Conservation (phyloP, 1,140 invertebrate genomes). For the Orchestia grillus region DNA sequence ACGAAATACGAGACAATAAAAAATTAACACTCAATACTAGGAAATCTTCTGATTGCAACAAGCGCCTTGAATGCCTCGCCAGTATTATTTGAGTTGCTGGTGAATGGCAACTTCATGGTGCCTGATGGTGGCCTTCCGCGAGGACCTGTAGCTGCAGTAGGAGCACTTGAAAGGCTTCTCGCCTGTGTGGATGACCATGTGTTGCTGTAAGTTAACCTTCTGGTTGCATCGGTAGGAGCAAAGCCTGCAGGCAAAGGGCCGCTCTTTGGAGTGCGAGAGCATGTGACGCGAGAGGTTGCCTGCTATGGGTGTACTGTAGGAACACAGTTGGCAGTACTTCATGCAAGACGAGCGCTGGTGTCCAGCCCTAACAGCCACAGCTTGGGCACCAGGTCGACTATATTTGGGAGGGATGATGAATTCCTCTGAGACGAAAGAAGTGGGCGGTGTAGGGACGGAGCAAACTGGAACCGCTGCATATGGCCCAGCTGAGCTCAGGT, state of each 20-base stretch:
- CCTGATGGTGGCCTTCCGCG: background rate
- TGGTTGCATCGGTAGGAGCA: conserved; percentile 56
- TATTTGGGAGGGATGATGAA: background rate
- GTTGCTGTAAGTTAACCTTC: conserved; percentile 40
- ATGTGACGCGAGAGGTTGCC: conserved; percentile 91
- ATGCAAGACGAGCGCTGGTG: background rate
- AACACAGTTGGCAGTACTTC: conserved; percentile 29
- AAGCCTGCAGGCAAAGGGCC: conserved; percentile 69
- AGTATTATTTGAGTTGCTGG: background rate
- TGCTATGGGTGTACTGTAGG: conserved; percentile 48
- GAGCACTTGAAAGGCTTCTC: conserved; percentile 57
- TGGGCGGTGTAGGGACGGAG: background rate
- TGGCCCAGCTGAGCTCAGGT: background rate
- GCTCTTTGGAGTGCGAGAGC: conserved; percentile 77
- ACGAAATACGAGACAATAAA: too few relatives aligned
- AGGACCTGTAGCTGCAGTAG: conserved; percentile 25
- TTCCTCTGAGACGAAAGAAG: background rate
- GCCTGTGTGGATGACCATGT: conserved; percentile 51
- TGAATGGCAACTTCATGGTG: conserved; percentile 34
- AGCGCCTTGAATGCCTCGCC: too few relatives aligned
- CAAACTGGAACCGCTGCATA: background rate
- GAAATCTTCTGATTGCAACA: too few relatives aligned
- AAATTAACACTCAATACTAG: too few relatives aligned
- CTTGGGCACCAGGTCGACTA: background rate
- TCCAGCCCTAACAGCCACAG: background rate